Base-by-base conservation (phyloP, 1,140 invertebrate species). In the Trachymyrmex septentrionalis region DNA sequence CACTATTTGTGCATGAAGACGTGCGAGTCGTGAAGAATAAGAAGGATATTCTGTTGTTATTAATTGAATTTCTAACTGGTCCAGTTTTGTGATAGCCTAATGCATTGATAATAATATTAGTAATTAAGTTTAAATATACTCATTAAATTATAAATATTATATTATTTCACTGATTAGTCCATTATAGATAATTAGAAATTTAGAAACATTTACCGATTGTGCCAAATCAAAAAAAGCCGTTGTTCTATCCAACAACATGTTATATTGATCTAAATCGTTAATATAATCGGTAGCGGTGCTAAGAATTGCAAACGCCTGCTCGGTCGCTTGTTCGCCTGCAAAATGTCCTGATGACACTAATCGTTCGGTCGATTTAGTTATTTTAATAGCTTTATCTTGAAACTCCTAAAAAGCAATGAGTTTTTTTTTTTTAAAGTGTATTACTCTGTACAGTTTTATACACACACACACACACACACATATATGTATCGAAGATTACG, bases 361-460 rank as follows among this genome's bases (percentile, higher is more conserved):
- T 92, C 97, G 97, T 93, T 98, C 97, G 19, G 97, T 98, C 38
- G 97, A 97, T 92, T 97, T 96, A 2, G 98, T 97, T 88, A 98
- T 97, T 93, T 97, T 97, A 34, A 98, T 94, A 5, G 97, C 97
- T 89, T 96, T 96, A 88, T 98, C 98, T 94, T 98, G 97, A 53
- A 98, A 95, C 55, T 97, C 96, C 96, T 97, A 89, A 34, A 91
- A 90, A 87, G 77, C 44, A 48, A 27, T 27, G 4, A 72, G 5
- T 21, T 75, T 19, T 66, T 24, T 66, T 24, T 16, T 63, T 30
- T 12, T 50, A n/a, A n/a, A 27, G 12, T 2, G 12, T 2, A 63
- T 14, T 21, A 61, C 12, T 66, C 24, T 50, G 19, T 24, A 48
- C 30, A 64, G 21, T 44, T 44, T 9, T 44, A 44, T 10, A 44